Evolutionary conservation across 2,113 vertebrate genomes (phyloP), one percentile per base, ranked within the genome.

Genomic region (Diadophis punctatus): DNA sequence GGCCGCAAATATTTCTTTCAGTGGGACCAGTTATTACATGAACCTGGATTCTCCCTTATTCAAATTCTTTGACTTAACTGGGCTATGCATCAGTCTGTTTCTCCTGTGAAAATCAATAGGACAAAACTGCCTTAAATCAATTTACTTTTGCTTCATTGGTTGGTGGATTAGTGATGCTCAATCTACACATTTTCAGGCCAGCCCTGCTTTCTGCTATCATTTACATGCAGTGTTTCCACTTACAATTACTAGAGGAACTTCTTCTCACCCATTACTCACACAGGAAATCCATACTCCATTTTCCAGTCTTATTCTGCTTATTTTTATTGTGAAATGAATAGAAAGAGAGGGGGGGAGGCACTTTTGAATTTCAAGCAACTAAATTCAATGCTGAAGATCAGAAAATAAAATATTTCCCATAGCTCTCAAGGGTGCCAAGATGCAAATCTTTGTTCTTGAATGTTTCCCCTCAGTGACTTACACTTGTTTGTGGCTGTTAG

Each of bases 301-400:
- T 14, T 1, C 1, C 89, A 14, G 51, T 88, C 93, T 93, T 92
- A n/a, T 89, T 94, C 22, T 85, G 14, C 4, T 0, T 85, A 3
- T 49, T 90, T 34, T 93, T 53, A n/a, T 3, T 86, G 7, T 5
- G 27, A 86, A 60, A 86, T n/a, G 30, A 68, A 68, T n/a, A 11
- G n/a, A n/a, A n/a, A n/a, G n/a, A n/a, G n/a, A n/a, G 43, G 16
- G 56, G 2, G 58, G 9, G 58, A 4, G 48, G 39, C 27, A 88
- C 12, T 93, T 88, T 91, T 56, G 86, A 22, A 94, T 86, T 48
- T 60, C 27, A 60, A 88, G 86, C 63, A 92, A 63, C 43, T n/a
- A 30, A 53, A 90, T n/a, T 30, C 30, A 16, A 43, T 43, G 20
- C 63, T 58, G 88, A 92, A 88, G 55, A 88, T 9, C 22, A 80